These are phyloP conservation scores for Hemibagrus guttatus DNA, from an alignment of 2,797 vertebrate species.

Conservation along the genomic window DNA sequence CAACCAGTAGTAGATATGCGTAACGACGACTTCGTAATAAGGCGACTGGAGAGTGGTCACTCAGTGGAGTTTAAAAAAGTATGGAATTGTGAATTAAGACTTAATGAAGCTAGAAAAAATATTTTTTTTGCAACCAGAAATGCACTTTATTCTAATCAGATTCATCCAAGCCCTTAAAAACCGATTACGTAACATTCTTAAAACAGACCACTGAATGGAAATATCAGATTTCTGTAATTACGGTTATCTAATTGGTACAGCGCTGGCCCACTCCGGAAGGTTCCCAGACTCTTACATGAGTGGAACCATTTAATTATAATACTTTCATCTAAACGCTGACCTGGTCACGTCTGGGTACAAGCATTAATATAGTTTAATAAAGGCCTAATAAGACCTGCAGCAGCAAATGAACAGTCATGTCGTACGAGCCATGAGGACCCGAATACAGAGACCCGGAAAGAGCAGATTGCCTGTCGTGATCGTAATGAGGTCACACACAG, in stretches of 20 bases:
- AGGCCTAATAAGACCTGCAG: conserved; percentile 20
- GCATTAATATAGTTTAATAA: conserved; percentile 37
- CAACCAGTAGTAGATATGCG: no score
- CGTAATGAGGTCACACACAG: conserved; percentile 47
- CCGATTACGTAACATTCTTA: background rate
- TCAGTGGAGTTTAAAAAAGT: background rate
- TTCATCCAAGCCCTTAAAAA: background rate
- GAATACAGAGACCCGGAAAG: conserved; percentile 34
- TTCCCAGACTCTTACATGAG: conserved; percentile 21
- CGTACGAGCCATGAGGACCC: conserved; percentile 23
- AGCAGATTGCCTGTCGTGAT: conserved; percentile 28
- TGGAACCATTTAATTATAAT: conserved; percentile 34
- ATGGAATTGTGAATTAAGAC: background rate
- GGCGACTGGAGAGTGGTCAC: no score
- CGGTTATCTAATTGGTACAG: conserved; percentile 16
- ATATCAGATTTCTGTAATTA: conserved; percentile 13
- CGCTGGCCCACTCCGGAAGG: conserved; percentile 2
- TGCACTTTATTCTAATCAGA: background rate
- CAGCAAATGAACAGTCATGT: conserved; percentile 27
- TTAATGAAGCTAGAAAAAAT: background rate
- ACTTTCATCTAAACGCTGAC: conserved; percentile 20
- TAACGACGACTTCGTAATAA: no score
- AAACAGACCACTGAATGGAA: conserved; percentile 12
- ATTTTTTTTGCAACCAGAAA: background rate
- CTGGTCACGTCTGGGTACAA: conserved; percentile 9